Evolutionary conservation across 92 coral and sea anemone genomes (phyloP).

Genomic region (Micromussa lordhowensis): DNA sequence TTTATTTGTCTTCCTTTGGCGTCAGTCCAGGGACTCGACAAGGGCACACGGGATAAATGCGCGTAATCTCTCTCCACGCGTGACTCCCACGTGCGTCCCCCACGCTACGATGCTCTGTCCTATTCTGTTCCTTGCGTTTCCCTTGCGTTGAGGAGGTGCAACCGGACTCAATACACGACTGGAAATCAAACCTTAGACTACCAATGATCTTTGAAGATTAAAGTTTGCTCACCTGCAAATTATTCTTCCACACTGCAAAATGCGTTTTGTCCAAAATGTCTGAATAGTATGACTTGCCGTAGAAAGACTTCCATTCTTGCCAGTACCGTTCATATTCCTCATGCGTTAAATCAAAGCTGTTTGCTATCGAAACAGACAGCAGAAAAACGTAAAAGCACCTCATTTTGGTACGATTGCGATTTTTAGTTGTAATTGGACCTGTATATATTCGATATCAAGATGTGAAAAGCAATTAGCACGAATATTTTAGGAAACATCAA

Average conservation of each 20-base stretch:
- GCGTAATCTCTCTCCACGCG: no score
- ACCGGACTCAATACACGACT: background rate
- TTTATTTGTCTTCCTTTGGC: no score
- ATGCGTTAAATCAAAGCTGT: conserved; percentile 43
- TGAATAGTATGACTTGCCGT: conserved; percentile 70
- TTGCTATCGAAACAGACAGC: conserved; percentile 38
- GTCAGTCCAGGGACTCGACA: no score
- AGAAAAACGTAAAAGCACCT: background rate
- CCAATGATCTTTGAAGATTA: background rate
- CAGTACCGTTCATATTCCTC: conserved; percentile 65
- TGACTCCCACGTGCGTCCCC: no score
- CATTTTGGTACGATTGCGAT: conserved; percentile 2
- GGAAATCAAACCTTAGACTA: background rate
- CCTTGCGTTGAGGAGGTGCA: background rate
- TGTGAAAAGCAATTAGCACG: no score
- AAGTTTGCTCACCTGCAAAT: conserved; percentile 67
- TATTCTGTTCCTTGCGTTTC: background rate
- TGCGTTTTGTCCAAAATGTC: conserved; percentile 59
- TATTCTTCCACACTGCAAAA: conserved; percentile 76
- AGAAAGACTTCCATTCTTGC: conserved; percentile 79
- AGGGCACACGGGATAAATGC: no score
- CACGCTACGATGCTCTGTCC: no score
- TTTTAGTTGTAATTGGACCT: background rate
- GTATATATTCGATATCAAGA: background rate
- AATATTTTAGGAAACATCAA: background rate